Percentiles rank a stretch among this genome's conserved stretches.
phyloP scores from a whole-genome alignment of 2,113 vertebrate genomes.

The Hemiscyllium ocellatum region DNA sequence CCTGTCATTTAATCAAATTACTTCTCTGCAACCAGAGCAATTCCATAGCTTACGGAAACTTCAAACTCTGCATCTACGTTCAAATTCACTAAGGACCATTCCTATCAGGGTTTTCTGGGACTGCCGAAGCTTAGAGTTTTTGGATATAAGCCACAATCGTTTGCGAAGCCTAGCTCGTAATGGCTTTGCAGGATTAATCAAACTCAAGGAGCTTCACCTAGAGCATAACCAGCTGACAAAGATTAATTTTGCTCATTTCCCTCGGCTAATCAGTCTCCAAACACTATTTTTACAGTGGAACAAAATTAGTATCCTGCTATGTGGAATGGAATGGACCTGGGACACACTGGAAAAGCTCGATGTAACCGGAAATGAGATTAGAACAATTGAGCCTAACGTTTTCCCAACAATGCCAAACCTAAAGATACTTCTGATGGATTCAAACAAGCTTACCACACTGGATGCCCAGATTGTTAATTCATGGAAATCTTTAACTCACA shows the following conservation, averaged over 20 bases:
- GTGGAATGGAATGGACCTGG: slow-evolving; percentile 98
- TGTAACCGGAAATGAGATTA: slow-evolving; percentile 90
- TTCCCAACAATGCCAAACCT: slow-evolving; percentile 95
- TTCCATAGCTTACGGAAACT: slow-evolving; percentile 95
- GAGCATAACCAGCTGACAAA: slow-evolving; percentile 98
- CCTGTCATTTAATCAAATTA: slow-evolving; percentile 97
- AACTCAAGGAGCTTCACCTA: slow-evolving; percentile 93
- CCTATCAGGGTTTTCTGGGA: slow-evolving; percentile 95
- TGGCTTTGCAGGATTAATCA: slow-evolving; percentile 95
- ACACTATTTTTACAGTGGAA: slow-evolving; percentile 95
- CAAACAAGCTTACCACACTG: slow-evolving; percentile 88
- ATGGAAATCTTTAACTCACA: slow-evolving; percentile 75
- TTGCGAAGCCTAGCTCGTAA: slow-evolving; percentile 92
- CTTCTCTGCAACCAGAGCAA: slow-evolving; percentile 87
- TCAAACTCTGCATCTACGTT: slow-evolving; percentile 91
- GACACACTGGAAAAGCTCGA: slow-evolving; percentile 91
- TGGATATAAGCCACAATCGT: slow-evolving; percentile 94
- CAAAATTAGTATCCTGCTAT: slow-evolving; percentile 94
- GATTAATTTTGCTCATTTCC: slow-evolving; percentile 98
- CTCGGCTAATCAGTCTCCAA: slow-evolving; percentile 88
- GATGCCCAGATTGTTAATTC: slow-evolving; percentile 79
- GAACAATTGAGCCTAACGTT: slow-evolving; percentile 78
- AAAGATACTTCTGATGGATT: slow-evolving; percentile 91
- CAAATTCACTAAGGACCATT: slow-evolving; percentile 93
- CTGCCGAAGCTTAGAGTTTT: slow-evolving; percentile 95